Percentiles rank a stretch among this genome's conserved stretches.
Evolutionary conservation across 1,140 invertebrate species (phyloP).

Genomic region (Leguminivora glycinivorella): DNA sequence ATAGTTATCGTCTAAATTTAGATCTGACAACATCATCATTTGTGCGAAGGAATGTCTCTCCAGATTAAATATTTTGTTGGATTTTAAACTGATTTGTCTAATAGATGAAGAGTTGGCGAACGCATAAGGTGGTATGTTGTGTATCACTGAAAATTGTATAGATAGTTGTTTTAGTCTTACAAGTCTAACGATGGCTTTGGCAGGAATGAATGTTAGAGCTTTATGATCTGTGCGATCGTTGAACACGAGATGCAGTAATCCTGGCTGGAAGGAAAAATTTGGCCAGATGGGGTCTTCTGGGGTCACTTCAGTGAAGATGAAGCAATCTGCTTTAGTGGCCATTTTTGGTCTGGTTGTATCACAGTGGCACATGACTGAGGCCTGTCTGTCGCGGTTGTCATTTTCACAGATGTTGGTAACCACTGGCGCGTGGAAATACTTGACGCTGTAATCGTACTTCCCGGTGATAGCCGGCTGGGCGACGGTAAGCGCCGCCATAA

Average conservation of each 20-base stretch:
- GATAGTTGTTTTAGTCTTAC: slow-evolving; percentile 83
- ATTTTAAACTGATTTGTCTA: slow-evolving; percentile 83
- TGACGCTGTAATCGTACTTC: slow-evolving; percentile 63
- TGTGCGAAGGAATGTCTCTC: slow-evolving; percentile 84
- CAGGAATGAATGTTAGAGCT: slow-evolving; percentile 84
- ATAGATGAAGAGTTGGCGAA: slow-evolving; percentile 86
- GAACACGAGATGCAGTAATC: slow-evolving; percentile 84
- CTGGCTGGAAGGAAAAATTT: slow-evolving; percentile 84
- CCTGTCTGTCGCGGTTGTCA: slow-evolving; percentile 67
- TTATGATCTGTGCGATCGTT: slow-evolving; percentile 83
- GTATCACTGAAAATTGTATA: slow-evolving; percentile 85
- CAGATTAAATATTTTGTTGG: slow-evolving; percentile 84
- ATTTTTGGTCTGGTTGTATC: slow-evolving; percentile 67
- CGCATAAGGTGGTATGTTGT: slow-evolving; percentile 82
- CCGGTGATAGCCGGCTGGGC: slow-evolving; percentile 62
- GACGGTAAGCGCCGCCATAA: slow-evolving; percentile 66
- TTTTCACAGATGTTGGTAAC: slow-evolving; percentile 75
- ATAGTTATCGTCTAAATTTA: slow-evolving; percentile 86
- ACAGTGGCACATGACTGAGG: slow-evolving; percentile 75
- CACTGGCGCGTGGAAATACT: slow-evolving; percentile 61
- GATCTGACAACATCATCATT: slow-evolving; percentile 81
- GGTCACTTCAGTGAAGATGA: slow-evolving; percentile 83
- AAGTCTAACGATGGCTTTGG: slow-evolving; percentile 82
- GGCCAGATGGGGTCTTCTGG: slow-evolving; percentile 84
- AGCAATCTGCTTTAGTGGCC: slow-evolving; percentile 78